These are phyloP conservation scores for Sitta carolinensis DNA, from an alignment of 2,797 vertebrate genomes.

Conservation along the genomic window DNA sequence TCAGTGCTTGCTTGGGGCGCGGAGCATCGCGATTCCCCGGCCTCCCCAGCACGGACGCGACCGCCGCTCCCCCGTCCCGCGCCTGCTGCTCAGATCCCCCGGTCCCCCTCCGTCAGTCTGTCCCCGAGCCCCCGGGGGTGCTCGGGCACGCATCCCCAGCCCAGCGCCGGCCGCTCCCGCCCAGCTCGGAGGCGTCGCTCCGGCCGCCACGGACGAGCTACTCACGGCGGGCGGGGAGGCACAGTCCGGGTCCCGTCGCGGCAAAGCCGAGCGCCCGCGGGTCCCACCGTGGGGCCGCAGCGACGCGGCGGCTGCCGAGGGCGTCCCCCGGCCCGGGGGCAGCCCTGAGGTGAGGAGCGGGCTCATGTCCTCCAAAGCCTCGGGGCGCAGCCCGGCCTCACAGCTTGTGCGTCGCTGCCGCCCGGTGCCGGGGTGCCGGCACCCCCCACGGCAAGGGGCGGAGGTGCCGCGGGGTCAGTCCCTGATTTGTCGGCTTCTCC, in stretches of 20 bases:
- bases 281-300: background rate
- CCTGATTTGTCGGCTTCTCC: slow-evolving; percentile 44
- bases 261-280: background rate
- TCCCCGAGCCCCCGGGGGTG: background rate
- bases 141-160: background rate
- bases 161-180: background rate
- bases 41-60: background rate
- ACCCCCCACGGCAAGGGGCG: background rate
- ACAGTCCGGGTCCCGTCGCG: background rate
- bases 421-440: background rate
- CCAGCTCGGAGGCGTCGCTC: background rate
- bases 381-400: slow-evolving; percentile 1
- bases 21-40: slow-evolving; percentile 3
- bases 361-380: slow-evolving; percentile 57
- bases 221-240: slow-evolving; percentile 25
- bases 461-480: background rate
- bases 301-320: background rate
- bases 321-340: background rate
- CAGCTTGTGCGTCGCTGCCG: slow-evolving; percentile 21
- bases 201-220: background rate
- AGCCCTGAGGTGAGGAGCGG: slow-evolving; percentile 56
- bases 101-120: background rate
- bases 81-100: background rate
- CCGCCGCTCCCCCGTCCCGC: background rate
- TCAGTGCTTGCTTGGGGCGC: slow-evolving; percentile 60